phyloP scores from a whole-genome alignment of 2,113 vertebrate species.

The Ceyx margarethae region DNA sequence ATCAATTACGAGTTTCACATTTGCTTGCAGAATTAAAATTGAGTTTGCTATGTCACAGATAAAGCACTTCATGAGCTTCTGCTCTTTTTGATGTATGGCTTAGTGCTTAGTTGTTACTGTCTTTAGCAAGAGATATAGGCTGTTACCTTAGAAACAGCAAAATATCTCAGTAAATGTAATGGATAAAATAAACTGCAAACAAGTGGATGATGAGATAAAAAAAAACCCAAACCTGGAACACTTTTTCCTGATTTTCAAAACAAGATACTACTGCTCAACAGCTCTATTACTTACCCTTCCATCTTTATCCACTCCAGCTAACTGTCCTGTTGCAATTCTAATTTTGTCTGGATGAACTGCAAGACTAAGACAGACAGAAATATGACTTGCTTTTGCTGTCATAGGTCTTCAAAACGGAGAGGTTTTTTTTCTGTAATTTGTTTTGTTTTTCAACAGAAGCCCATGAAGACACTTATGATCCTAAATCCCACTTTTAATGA shows the following conservation, averaged over 20 bases:
- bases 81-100: background rate
- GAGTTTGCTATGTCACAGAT: background rate
- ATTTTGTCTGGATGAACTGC: conserved; percentile 98
- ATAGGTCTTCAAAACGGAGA: conserved; percentile 52
- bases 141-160: background rate
- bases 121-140: background rate
- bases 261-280: conserved; percentile 45
- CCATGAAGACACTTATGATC: background rate
- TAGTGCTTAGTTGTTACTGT: background rate
- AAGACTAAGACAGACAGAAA: conserved; percentile 82
- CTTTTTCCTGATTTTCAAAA: conserved; percentile 47
- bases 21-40: background rate
- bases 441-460: conserved; percentile 33
- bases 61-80: background rate
- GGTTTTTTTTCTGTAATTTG: background rate
- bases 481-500: conserved; percentile 14
- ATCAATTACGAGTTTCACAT: background rate
- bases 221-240: background rate
- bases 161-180: background rate
- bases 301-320: conserved; percentile 98
- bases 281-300: conserved; percentile 87
- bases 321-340: conserved; percentile 96
- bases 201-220: background rate
- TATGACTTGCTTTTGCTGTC: conserved; percentile 64
- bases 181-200: background rate